A percentile compares a stretch with the other conserved stretches of the same genome.
Evolutionary conservation across 2,113 vertebrate genomes (phyloP).

Genomic region (Catharus fuscescens): DNA sequence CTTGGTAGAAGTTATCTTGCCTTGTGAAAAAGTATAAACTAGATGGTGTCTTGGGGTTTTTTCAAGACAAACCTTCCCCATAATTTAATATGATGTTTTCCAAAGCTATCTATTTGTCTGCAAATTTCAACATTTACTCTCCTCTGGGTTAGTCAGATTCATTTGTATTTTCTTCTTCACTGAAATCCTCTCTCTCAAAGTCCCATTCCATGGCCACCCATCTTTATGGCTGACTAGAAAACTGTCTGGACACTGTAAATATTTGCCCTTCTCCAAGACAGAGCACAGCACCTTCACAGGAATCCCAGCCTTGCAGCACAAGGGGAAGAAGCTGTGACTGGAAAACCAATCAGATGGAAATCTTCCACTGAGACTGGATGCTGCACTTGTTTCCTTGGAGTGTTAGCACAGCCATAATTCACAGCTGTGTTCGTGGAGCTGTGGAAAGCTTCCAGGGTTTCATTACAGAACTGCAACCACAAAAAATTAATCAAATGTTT

Average conservation of each 20-base stretch:
- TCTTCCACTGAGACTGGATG: not conserved
- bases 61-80: not conserved
- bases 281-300: not conserved
- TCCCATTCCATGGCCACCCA: not conserved
- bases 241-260: not conserved
- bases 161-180: not conserved
- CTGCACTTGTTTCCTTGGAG: constrained; percentile 37
- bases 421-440: not conserved
- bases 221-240: not conserved
- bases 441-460: constrained; percentile 2
- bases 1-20: not conserved
- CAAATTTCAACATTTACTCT: not conserved
- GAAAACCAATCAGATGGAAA: constrained; percentile 24
- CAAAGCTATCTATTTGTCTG: not conserved
- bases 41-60: not conserved
- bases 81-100: not conserved
- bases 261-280: not conserved
- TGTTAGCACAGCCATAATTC: constrained; percentile 29
- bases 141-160: not conserved
- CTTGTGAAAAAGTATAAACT: not conserved
- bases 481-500: constrained; percentile 37
- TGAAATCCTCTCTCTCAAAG: constrained; percentile 1
- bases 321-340: not conserved
- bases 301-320: not conserved
- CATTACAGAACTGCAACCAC: not conserved